phyloP scores from a whole-genome alignment of 2,797 vertebrate genomes.

The Arrhamphus sclerolepis region DNA sequence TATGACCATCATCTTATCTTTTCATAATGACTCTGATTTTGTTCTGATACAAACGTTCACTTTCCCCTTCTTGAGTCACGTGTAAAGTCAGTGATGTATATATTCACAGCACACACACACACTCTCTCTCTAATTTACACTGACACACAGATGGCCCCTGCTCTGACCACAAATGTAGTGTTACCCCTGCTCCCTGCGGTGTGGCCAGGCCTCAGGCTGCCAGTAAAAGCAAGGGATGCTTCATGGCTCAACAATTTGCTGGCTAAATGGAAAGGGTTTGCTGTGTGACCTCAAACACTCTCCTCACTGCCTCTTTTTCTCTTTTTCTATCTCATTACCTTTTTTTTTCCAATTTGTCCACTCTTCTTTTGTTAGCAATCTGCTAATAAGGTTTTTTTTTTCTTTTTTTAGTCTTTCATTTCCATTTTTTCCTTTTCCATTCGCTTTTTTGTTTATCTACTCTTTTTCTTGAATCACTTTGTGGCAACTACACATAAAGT shows the following conservation, averaged over 20 bases:
- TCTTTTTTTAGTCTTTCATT: not conserved
- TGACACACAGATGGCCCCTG: conserved; percentile 80
- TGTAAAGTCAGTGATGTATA: conserved; percentile 32
- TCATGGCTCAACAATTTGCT: conserved; percentile 86
- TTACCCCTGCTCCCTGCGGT: conserved; percentile 82
- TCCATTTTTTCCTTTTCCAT: not conserved
- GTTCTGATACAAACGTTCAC: conserved; percentile 8
- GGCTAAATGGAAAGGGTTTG: conserved; percentile 83
- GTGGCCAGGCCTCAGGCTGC: conserved; percentile 73
- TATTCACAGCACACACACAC: conserved; percentile 50
- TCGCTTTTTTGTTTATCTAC: not conserved
- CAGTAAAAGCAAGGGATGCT: conserved; percentile 84
- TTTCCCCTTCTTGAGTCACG: conserved; percentile 10
- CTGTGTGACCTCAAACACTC: conserved; percentile 79
- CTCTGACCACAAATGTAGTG: conserved; percentile 80
- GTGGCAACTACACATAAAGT: not conserved
- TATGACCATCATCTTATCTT: not conserved
- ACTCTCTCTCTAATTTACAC: conserved; percentile 63
- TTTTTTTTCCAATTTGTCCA: conserved; percentile 16
- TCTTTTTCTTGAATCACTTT: conserved; percentile 13
- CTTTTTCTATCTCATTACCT: conserved; percentile 35
- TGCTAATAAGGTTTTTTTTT: conserved; percentile 8
- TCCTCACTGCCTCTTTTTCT: conserved; percentile 41
- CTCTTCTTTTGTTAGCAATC: conserved; percentile 12
- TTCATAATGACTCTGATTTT: not conserved